Evolutionary conservation across 2,113 vertebrate genomes (phyloP), one percentile per base, ranked within the genome.

Genomic region (Takifugu flavidus): DNA sequence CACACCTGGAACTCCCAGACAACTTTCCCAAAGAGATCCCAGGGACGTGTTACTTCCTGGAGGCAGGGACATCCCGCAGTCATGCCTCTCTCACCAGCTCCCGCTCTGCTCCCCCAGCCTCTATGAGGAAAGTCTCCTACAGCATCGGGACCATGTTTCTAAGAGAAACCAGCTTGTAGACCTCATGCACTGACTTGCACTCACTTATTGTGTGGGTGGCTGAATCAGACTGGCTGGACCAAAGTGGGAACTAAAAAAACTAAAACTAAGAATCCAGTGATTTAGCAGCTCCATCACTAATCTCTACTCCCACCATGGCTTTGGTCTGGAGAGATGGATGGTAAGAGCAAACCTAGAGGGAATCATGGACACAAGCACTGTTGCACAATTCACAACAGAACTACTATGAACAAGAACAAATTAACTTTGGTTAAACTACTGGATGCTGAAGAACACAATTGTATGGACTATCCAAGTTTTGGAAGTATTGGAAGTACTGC

Each of bases 141-240:
- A 96, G 94, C 91, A 98, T 98, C 2, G 97, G 97, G 79, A 99
- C 97, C 82, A 98, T 99, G 97, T 98, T 98, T 88, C 94, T 99
- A 65, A 93, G 95, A 86, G 96, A 98, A 89, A 99, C 96, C 2
- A 98, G 97, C 89, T 91, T 98, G 92, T 99, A 93, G 95, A 89
- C 74, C 28, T 13, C 56, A 11, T 0, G 52, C 43, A 29, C 49
- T 42, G 59, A 76, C 53, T 14, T 26, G 29, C 50, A 54, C n/a
- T 51, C 60, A 52, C 75, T 77, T 61, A 62, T 59, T 0, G 42
- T 56, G 49, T 53, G 53, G 75, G 49, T 13, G 49, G 64, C 59
- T 46, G 43, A 26, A 66, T 59, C 63, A 56, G 56, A 70, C 75
- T 50, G 47, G 44, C 25, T 58, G 47, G 34, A 62, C 67, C 59